Conservation (phyloP, 2,797 vertebrate genomes). For the Acanthis flammea region DNA sequence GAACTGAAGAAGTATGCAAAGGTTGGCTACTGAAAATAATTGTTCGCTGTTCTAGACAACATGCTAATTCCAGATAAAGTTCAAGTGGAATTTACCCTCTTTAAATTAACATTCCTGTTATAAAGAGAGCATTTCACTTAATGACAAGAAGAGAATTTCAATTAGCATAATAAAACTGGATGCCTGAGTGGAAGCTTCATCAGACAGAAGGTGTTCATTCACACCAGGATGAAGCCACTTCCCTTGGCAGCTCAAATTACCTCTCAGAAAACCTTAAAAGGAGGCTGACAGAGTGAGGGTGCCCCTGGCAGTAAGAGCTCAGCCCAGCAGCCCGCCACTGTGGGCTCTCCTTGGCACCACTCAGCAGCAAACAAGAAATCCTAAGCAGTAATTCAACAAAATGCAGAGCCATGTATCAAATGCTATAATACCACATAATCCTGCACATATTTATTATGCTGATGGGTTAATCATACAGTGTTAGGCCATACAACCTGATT, state of each 20-base stretch:
- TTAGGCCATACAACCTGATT: neutral
- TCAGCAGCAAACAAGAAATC: neutral
- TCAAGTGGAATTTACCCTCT: neutral
- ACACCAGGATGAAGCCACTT: neutral
- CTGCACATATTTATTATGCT: neutral
- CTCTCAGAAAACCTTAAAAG: neutral
- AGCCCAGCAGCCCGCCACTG: fast-evolving
- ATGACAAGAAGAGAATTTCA: neutral
- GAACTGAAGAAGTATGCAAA: neutral
- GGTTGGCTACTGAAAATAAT: neutral
- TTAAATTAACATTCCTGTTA: neutral
- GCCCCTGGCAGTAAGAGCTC: neutral
- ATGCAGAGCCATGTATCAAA: neutral
- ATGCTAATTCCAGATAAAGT: neutral
- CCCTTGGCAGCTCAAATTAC: neutral
- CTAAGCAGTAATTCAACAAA: neutral
- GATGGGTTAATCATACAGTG: neutral
- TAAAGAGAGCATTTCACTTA: neutral
- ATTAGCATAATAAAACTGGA: neutral
- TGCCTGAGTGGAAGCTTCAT: neutral
- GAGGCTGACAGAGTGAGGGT: neutral
- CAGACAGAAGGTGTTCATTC: neutral
- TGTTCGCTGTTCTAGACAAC: neutral
- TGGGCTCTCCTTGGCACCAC: neutral
- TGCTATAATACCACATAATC: neutral